Base-by-base conservation (phyloP, 2,797 vertebrate genomes). In the Distichodus sexfasciatus region DNA sequence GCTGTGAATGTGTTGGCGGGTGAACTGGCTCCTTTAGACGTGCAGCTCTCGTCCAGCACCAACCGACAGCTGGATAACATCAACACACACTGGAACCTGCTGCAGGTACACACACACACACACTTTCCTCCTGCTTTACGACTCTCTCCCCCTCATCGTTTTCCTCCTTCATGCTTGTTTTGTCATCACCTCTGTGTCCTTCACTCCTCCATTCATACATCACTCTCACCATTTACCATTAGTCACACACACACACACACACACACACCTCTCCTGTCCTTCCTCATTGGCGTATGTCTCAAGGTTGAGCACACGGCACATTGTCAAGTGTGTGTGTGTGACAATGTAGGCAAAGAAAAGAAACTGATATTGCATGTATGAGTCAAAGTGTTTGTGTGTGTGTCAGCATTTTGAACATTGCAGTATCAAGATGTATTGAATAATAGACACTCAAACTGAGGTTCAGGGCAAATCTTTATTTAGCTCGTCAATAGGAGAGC, bases 1-100 rank as follows among this genome's bases (percentile, higher is more conserved):
- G 75, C 87, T 14, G 90, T 98, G 81, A 98, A 99, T 72, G 94
- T 96, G 83, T 88, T 97, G 68, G 94, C 92, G 19, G 92, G 92
- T 43, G 94, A 97, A 53, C 88, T 98, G 48, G 91, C 93, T 3
- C 94, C 95, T 0, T 87, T 97, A 82, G 95, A 98, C 75, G 92
- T 98, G 73, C 95, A 96, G 84, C 91, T 94, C 7, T 97, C 96
- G 23, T 88, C 95, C 75, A 97, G 92, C 41, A 92, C 93, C 85
- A 94, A 91, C 80, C 92, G 92, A 76, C 95, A 99, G 71, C 87
- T 97, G 46, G 96, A 98, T 85, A 94, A 97, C 81, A 93, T 98
- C 71, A 98, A 97, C 83, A 94, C 95, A 89, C 90, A 94, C 26
- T 98, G 96, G 95, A 96, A 97, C 67, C 90, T 95, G 40, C 79